Evolutionary conservation across 2,888 invertebrate genomes (phyloP), one percentile per base, ranked within the genome.

Genomic region (Volucella inflata): DNA sequence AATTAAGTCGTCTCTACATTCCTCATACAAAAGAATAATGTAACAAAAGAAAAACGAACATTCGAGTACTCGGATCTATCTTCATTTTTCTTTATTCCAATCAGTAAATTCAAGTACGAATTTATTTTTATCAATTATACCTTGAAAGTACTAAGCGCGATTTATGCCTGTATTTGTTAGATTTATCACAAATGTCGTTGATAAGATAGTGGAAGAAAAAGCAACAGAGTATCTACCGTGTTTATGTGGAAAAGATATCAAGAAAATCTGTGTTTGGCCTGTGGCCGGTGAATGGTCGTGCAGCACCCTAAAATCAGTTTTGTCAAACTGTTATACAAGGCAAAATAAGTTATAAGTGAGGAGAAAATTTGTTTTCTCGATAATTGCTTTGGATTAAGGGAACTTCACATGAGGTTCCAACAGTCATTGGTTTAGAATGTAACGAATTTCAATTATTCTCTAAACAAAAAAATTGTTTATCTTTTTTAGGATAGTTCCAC

Each of bases 81-180:
- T 21, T 21, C 3, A 21, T 30, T 30, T 30, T 30, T 3, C 30
- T 30, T 30, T 76, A 75, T 62, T 16, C 51, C 48, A 77, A 72
- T 53, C 57, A 64, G 12, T 60, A 12, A 46, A 77, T 82, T 77
- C 51, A 51, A 74, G 67, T 72, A 55, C 48, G 55, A 83, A 83
- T 75, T 70, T 60, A 80, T 75, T 84, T 79, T 80, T 84, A 75
- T 80, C 75, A 80, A 80, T 80, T 62, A 75, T 60, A 70, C 80
- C 84, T 79, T 84, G 80, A 75, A 59, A 62, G 72, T 30, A 74
- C 48, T 65, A 51, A 64, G 38, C 51, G 30, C 55, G 59, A 40
- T 44, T 12, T 40, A 21, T 60, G 59, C 12, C 17, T 55, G 70
- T 70, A 14, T 64, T 70, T 68, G 80, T 78, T 44, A 68, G 40